Evolutionary conservation across 2,888 invertebrate species (phyloP).

Genomic region (Dendrolimus houi): DNA sequence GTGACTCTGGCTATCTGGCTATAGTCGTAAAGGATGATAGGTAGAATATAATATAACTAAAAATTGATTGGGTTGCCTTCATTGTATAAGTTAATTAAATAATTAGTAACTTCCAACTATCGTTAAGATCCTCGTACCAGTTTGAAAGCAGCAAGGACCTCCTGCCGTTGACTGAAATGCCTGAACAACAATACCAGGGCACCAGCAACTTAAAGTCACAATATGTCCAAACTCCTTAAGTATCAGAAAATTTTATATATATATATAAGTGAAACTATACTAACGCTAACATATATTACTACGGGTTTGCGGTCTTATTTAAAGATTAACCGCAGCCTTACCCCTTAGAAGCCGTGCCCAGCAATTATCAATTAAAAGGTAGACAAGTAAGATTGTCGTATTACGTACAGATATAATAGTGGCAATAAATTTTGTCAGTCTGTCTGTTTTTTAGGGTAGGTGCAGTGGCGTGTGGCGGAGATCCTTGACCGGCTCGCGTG

Average conservation of each 20-base stretch:
- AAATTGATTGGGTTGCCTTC: neutral
- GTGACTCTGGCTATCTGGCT: too few relatives aligned
- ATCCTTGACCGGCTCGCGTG: slow-evolving; percentile 15
- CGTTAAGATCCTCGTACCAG: slow-evolving; percentile 76
- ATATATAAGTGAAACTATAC: too few relatives aligned
- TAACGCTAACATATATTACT: too few relatives aligned
- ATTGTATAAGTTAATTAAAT: too few relatives aligned
- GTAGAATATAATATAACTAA: neutral
- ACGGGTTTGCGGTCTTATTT: too few relatives aligned
- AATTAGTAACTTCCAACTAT: neutral
- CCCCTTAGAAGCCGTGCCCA: too few relatives aligned
- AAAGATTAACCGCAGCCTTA: too few relatives aligned
- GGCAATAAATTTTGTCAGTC: slow-evolving; percentile 18
- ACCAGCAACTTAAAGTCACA: slow-evolving; percentile 78
- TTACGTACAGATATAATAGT: slow-evolving; percentile 4
- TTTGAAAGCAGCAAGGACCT: slow-evolving; percentile 89
- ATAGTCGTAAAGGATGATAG: too few relatives aligned
- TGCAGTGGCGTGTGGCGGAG: slow-evolving; percentile 10
- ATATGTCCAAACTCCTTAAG: too few relatives aligned
- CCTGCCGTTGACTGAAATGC: slow-evolving; percentile 98
- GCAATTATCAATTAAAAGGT: too few relatives aligned
- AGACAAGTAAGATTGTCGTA: too few relatives aligned
- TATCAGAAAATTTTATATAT: too few relatives aligned
- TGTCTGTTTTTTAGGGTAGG: slow-evolving; percentile 6
- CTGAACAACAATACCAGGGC: slow-evolving; percentile 95